phyloP scores from a whole-genome alignment of 2,888 invertebrate species.

The Hypsopygia costalis region DNA sequence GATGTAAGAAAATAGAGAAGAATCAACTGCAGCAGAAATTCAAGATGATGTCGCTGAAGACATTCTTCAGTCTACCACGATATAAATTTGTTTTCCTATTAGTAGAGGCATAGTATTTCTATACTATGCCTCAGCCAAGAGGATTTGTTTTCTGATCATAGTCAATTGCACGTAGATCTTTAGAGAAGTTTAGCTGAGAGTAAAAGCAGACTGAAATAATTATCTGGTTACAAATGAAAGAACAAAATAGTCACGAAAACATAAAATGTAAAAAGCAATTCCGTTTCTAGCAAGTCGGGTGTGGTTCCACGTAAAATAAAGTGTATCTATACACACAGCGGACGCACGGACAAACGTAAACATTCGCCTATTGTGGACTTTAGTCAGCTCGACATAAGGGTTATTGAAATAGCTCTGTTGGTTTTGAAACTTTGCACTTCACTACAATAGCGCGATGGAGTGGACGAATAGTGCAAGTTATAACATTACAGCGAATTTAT shows the following conservation, averaged over 20 bases:
- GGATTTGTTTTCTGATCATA: no score
- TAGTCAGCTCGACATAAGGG: neutral
- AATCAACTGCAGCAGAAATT: no score
- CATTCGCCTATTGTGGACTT: neutral
- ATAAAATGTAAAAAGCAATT: neutral
- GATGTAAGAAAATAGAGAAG: no score
- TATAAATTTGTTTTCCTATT: no score
- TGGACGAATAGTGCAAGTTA: constrained; percentile 3
- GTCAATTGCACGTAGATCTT: no score
- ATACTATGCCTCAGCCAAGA: no score
- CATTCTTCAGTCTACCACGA: no score
- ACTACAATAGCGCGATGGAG: constrained; percentile 5
- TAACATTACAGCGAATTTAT: neutral
- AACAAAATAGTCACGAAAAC: neutral
- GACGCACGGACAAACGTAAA: neutral
- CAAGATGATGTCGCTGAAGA: no score
- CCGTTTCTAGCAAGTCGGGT: neutral
- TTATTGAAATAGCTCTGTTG: neutral
- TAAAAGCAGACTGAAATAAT: no score
- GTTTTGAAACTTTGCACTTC: constrained; percentile 1
- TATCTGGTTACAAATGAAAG: no score
- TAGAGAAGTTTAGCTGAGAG: no score
- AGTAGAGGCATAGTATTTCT: no score
- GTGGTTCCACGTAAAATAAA: constrained; percentile 8
- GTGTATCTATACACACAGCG: constrained; percentile 3